These are phyloP conservation scores for Galerucella nymphaeae DNA, from an alignment of 2,888 invertebrate species.

Conservation along the genomic window DNA sequence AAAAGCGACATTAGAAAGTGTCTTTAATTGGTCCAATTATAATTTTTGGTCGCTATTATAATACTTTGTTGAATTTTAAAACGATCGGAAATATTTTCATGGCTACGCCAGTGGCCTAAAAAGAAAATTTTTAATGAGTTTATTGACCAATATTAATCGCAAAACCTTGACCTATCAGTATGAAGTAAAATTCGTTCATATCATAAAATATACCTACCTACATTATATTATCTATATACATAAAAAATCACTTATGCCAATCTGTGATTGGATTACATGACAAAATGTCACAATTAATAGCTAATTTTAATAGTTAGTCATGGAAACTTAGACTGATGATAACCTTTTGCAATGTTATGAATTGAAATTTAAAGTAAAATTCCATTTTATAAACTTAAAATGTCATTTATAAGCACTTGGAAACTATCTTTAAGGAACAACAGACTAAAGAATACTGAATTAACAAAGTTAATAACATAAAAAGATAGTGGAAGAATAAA, in stretches of 20 bases:
- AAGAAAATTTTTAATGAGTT: slow-evolving; percentile 18
- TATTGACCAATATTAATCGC: slow-evolving; percentile 21
- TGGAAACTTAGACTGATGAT: no score
- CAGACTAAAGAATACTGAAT: no score
- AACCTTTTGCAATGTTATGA: no score
- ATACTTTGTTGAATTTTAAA: neutral
- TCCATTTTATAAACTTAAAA: no score
- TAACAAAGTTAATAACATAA: no score
- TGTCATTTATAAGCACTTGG: no score
- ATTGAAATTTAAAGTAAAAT: no score
- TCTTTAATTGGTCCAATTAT: neutral
- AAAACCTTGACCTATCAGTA: neutral
- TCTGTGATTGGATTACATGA: no score
- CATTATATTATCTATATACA: neutral
- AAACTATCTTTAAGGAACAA: no score
- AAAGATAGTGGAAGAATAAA: no score
- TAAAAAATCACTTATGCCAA: neutral
- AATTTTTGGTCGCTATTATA: neutral
- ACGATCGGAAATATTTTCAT: slow-evolving; percentile 10
- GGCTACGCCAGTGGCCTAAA: slow-evolving; percentile 7
- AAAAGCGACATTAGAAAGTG: slow-evolving; percentile 1
- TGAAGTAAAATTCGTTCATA: neutral
- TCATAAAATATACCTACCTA: neutral
- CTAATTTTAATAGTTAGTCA: no score
- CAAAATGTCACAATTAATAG: no score